phyloP scores from a whole-genome alignment of 2,797 vertebrate genomes.

The Ctenochaetus hawaiiensis region DNA sequence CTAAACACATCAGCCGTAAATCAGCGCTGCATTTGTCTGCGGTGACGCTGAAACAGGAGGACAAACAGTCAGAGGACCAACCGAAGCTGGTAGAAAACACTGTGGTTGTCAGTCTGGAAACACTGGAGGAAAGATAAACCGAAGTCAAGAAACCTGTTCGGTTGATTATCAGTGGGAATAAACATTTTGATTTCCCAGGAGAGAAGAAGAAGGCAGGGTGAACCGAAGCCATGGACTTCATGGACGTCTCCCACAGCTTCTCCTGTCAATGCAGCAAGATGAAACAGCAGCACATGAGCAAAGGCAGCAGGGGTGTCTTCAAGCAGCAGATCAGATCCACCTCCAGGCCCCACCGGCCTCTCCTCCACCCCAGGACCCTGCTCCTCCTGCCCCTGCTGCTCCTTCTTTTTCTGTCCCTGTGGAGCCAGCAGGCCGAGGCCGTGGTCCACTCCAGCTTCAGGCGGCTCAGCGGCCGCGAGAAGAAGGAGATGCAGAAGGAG shows the following conservation, averaged over 20 bases:
- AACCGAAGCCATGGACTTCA: slow-evolving; percentile 38
- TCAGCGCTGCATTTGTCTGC: slow-evolving; percentile 46
- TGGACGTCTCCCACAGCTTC: slow-evolving; percentile 17
- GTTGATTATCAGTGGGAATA: background rate
- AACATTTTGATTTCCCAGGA: background rate
- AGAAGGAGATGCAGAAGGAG: slow-evolving; percentile 95
- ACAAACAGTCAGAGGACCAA: slow-evolving; percentile 14
- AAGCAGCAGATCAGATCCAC: slow-evolving; percentile 1
- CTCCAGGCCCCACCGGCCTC: slow-evolving; percentile 11
- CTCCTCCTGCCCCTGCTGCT: slow-evolving; percentile 73
- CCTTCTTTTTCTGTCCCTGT: slow-evolving; percentile 77
- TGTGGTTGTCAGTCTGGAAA: slow-evolving; percentile 24
- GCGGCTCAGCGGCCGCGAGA: slow-evolving; percentile 89
- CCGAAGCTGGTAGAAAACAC: slow-evolving; percentile 9
- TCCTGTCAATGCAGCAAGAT: slow-evolving; percentile 31
- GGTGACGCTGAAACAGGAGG: slow-evolving; percentile 32
- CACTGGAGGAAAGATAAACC: slow-evolving; percentile 8
- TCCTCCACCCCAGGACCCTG: slow-evolving; percentile 57
- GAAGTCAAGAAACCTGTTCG: background rate
- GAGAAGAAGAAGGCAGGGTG: background rate
- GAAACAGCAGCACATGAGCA: background rate
- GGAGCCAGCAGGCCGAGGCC: slow-evolving; percentile 84
- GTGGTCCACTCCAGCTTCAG: slow-evolving; percentile 88
- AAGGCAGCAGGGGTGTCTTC: background rate
- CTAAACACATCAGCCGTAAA: slow-evolving; percentile 65